Base-by-base conservation (phyloP, 2,797 vertebrate genomes). In the Peromyscus eremicus region DNA sequence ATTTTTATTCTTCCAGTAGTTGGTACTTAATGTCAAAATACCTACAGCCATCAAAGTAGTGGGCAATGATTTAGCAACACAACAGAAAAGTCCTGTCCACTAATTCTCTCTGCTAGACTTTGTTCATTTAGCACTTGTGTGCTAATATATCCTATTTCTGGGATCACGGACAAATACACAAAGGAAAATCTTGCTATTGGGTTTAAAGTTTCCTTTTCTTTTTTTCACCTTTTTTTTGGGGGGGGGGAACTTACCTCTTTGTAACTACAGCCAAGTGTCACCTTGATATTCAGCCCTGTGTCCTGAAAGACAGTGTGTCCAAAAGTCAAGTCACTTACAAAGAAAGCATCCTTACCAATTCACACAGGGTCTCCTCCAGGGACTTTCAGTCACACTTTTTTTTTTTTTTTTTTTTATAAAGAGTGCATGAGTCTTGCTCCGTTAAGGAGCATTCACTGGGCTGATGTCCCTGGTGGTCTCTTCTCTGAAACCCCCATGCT, bases 401-500 rank as follows among this genome's bases (percentile, higher is more conserved):
- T 96, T 94, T 94, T 96, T 90, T 52, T 0, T 94, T 49, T 71
- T 96, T 94, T 94, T 96, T 89, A 11, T 52, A 52, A 83, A 66
- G 97, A 96, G 97, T 89, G 93, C 97, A 97, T 37, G 95, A 71
- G 96, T 64, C 21, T 95, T 84, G 82, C 90, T 97, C 97, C 94
- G 95, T 96, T 90, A 71, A 62, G 79, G 84, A 95, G 95, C 91
- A 84, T 92, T 98, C 94, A 62, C 87, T 96, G 97, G 95, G 0
- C 17, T 81, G 97, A 94, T 0, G 9, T 95, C 97, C 64, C 97
- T 73, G 86, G 94, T 92, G 88, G 97, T 98, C 98, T 98, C 96
- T 98, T 97, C 91, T 97, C 97, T 97, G 96, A 89, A 73, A 86
- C 77, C 91, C 96, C 93, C 98, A 98, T 87, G 95, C 98, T 98